Evolutionary conservation across 2,113 vertebrate species (phyloP).

Genomic region (Gobio gobio): DNA sequence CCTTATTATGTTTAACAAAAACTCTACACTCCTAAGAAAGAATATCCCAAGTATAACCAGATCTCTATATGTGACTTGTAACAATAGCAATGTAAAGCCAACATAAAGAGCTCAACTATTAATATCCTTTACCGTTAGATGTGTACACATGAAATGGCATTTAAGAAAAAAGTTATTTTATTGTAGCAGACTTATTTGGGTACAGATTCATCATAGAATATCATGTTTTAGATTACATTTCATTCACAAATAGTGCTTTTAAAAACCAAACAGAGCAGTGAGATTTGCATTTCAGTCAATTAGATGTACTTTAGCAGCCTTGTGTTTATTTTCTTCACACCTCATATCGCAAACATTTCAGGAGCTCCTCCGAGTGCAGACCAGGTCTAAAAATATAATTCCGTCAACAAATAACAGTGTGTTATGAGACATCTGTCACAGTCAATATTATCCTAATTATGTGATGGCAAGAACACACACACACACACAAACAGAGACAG

Average conservation of each 20-base stretch:
- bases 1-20: not conserved
- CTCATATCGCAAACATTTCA: constrained; percentile 6
- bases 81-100: not conserved
- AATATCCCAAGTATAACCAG: not conserved
- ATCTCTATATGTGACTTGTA: not conserved
- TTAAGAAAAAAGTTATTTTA: not conserved
- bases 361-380: not conserved
- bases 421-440: constrained; percentile 54
- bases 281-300: not conserved
- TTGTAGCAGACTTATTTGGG: not conserved
- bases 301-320: not conserved
- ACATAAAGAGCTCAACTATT: not conserved
- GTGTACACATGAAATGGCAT: not conserved
- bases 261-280: not conserved
- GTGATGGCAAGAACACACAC: constrained; percentile 22
- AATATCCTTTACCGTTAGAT: not conserved
- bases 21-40: not conserved
- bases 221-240: not conserved
- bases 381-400: constrained; percentile 52
- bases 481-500: constrained; percentile 16
- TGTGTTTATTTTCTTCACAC: constrained; percentile 10
- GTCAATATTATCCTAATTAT: constrained; percentile 39
- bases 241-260: not conserved
- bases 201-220: too few relatives aligned
- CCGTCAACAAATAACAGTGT: constrained; percentile 39